phyloP scores from a whole-genome alignment of 2,113 vertebrate species.

The Mesitornis unicolor region DNA sequence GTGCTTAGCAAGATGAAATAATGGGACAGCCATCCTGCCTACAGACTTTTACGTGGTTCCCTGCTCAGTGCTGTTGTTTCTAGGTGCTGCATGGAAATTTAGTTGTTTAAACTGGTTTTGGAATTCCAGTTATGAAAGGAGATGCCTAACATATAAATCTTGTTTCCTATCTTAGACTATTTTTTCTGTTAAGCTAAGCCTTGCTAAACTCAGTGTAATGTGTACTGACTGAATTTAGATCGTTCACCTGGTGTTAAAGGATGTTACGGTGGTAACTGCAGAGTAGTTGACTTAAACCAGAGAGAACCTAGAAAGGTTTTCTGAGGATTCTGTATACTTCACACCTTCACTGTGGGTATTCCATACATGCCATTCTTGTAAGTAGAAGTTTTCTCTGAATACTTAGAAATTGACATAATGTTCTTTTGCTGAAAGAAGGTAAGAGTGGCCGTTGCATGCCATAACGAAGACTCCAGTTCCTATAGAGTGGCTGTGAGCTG shows the following conservation, averaged over 20 bases:
- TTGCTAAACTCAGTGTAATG: not conserved
- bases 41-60: not conserved
- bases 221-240: not conserved
- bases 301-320: not conserved
- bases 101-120: not conserved
- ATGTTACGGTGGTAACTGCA: not conserved
- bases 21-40: not conserved
- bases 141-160: not conserved
- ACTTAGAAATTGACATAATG: not conserved
- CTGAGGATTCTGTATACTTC: not conserved
- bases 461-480: not conserved
- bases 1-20: not conserved
- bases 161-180: not conserved
- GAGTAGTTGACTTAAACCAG: not conserved
- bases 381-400: not conserved
- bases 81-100: not conserved
- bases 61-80: not conserved
- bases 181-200: not conserved
- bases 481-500: not conserved
- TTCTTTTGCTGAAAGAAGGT: not conserved
- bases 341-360: not conserved
- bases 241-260: not conserved
- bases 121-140: not conserved
- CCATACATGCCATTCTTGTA: not conserved
- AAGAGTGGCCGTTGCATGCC: not conserved